Percentiles rank a stretch among this genome's conserved stretches.
Evolutionary conservation across 2,888 invertebrate genomes (phyloP).

Genomic region (Neoscelio sp.): DNA sequence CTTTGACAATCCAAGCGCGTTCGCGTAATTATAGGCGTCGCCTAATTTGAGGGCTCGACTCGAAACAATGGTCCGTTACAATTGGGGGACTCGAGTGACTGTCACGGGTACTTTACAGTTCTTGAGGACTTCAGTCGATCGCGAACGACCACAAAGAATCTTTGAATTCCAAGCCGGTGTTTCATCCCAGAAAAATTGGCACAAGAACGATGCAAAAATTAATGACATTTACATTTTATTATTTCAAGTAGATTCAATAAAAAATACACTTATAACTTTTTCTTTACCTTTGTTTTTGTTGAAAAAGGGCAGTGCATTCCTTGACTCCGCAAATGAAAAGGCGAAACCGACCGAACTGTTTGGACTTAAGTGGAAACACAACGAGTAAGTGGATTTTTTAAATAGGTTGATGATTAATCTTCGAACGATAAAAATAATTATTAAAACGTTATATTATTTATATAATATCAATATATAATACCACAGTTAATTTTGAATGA

Average conservation of each 20-base stretch:
- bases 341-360: slow-evolving; percentile 77
- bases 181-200: slow-evolving; percentile 11
- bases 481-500: no score
- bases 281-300: slow-evolving; percentile 4
- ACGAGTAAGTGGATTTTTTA: slow-evolving; percentile 71
- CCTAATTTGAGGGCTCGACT: slow-evolving; percentile 76
- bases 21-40: slow-evolving; percentile 77
- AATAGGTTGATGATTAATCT: neutral
- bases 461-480: no score
- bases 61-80: slow-evolving; percentile 75
- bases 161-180: neutral
- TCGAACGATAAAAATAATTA: neutral
- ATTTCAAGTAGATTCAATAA: no score
- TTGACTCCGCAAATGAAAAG: slow-evolving; percentile 76
- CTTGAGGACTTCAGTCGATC: slow-evolving; percentile 50
- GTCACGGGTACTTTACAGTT: slow-evolving; percentile 39
- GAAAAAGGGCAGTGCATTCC: slow-evolving; percentile 72
- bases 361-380: slow-evolving; percentile 77
- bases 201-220: slow-evolving; percentile 29
- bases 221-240: slow-evolving; percentile 15
- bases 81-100: slow-evolving; percentile 61
- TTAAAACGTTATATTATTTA: no score
- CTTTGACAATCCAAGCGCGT: slow-evolving; percentile 56
- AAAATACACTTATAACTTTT: no score
- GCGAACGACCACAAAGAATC: slow-evolving; percentile 34